Base-by-base conservation (phyloP, 2,797 vertebrate species). In the Odontamblyopus rebecca region DNA sequence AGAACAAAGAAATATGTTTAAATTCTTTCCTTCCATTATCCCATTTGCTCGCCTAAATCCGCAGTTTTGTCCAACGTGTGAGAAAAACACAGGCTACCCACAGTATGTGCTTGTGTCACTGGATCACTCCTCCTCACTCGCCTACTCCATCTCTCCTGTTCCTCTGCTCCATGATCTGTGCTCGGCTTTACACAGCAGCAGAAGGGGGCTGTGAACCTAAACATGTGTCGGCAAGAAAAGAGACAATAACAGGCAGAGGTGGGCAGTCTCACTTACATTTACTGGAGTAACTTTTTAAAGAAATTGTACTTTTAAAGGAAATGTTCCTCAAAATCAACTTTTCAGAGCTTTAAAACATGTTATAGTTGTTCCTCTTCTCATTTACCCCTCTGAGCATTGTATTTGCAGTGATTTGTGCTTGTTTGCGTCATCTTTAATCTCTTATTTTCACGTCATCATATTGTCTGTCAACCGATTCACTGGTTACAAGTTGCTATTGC, bases 61-160 rank as follows among this genome's bases (percentile, higher is more conserved):
- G 66, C 54, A 48, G 68, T 68, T 71, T 77, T 68, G 71, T 75
- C 61, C 50, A 62, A 72, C 74, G 70, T 69, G 66, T 79, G 65
- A 73, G 82, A 74, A 75, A 73, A 86, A 80, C 72, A 44, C 12
- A 69, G 74, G 78, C 64, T 82, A 81, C 80, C 53, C 70, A 71
- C 74, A 68, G 79, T 27, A 35, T 56, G 74, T 74, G 63, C 80
- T 77, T 32, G 59, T 83, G 84, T 83, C 83, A 82, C 69, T 83
- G 82, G 72, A 91, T 88, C 85, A 84, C 72, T 88, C 68, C 72
- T 72, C 82, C 82, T 84, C 80, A 81, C 59, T 85, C 87, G 69
- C 86, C 78, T 71, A 81, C 86, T 77, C 77, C 2, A 11, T 72
- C 68, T 53, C 81, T 81, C 73, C 77, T 81, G 82, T 76, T 68